Evolutionary conservation across 2,797 vertebrate genomes (phyloP).

Genomic region (Australoheros facetus): DNA sequence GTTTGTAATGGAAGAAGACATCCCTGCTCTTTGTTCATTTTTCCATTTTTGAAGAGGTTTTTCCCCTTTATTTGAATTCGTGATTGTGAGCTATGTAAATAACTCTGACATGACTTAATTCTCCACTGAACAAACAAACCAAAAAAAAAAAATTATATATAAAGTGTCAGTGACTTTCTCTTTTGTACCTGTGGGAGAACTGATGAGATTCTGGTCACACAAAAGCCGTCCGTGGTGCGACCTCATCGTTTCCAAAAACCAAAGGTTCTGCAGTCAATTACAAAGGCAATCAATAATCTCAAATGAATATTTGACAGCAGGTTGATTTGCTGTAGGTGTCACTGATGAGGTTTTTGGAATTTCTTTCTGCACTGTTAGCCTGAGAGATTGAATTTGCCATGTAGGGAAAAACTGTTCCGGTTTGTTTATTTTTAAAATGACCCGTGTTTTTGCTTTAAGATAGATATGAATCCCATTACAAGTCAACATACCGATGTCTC

Average conservation of each 20-base stretch:
- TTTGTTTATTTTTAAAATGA: slow-evolving; percentile 52
- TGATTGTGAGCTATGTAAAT: neutral
- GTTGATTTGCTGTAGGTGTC: slow-evolving; percentile 59
- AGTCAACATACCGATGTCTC: neutral
- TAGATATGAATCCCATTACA: slow-evolving; percentile 33
- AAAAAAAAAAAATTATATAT: neutral
- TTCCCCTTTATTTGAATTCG: neutral
- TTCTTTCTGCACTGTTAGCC: slow-evolving; percentile 72
- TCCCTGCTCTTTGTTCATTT: neutral
- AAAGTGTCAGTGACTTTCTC: neutral
- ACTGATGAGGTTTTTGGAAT: slow-evolving; percentile 69
- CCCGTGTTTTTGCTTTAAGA: slow-evolving; percentile 18
- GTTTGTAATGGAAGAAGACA: neutral
- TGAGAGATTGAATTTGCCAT: slow-evolving; percentile 72
- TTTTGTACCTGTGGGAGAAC: neutral
- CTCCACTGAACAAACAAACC: neutral
- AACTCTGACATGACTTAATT: neutral
- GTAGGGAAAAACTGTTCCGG: slow-evolving; percentile 36
- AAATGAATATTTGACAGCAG: slow-evolving; percentile 65
- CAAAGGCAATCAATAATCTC: slow-evolving; percentile 77
- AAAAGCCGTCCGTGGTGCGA: slow-evolving; percentile 27
- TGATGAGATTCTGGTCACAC: slow-evolving; percentile 68
- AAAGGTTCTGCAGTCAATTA: slow-evolving; percentile 69
- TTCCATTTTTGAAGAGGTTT: neutral
- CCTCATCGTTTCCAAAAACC: slow-evolving; percentile 48